These are phyloP conservation scores for Iguana delicatissima DNA, from an alignment of 2,797 vertebrate species.

Conservation along the genomic window DNA sequence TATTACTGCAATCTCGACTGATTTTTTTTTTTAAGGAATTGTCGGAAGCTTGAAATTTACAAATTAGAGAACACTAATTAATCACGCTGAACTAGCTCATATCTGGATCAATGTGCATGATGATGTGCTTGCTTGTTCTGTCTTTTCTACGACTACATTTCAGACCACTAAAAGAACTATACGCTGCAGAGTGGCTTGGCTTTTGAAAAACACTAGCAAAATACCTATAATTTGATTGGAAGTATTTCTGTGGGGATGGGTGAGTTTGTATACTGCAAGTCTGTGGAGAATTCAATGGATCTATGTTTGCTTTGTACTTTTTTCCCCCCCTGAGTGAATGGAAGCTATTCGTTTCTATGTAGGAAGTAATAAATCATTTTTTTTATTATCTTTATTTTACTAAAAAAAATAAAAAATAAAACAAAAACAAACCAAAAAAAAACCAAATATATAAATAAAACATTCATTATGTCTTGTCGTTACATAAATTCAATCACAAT, in stretches of 20 bases:
- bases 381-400: too few relatives aligned
- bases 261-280: neutral
- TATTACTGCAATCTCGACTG: neutral
- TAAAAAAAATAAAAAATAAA: too few relatives aligned
- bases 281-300: neutral
- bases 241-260: neutral
- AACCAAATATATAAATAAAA: too few relatives aligned
- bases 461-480: too few relatives aligned
- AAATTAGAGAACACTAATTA: neutral
- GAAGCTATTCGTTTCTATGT: neutral
- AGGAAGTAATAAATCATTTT: neutral
- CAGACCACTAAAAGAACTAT: slow-evolving; percentile 9
- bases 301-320: neutral
- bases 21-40: neutral
- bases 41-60: neutral
- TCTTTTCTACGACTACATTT: neutral
- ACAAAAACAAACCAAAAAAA: too few relatives aligned
- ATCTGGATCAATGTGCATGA: neutral
- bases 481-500: too few relatives aligned
- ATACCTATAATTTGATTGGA: neutral
- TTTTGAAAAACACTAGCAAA: neutral
- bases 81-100: neutral
- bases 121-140: neutral
- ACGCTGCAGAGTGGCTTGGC: neutral
- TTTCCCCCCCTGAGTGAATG: neutral